Percentiles rank a stretch among this genome's conserved stretches.
Conservation (phyloP, 2,888 invertebrate genomes). For the Fragum sueziense region DNA sequence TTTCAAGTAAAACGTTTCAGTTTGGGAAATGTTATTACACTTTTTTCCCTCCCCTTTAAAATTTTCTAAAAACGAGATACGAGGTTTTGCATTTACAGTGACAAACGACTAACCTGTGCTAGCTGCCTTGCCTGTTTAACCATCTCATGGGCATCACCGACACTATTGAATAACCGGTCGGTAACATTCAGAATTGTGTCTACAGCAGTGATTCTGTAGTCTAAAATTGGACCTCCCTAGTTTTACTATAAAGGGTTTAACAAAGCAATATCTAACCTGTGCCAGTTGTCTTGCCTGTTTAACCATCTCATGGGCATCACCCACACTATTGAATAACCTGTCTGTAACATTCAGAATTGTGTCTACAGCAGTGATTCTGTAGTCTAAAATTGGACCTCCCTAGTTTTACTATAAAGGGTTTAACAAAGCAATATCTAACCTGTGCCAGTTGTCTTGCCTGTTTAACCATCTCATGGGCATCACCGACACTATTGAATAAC, state of each 20-base stretch:
- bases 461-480: constrained; percentile 96
- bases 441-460: constrained; percentile 95
- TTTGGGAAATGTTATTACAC: too few relatives aligned
- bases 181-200: constrained; percentile 95
- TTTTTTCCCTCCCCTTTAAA: too few relatives aligned
- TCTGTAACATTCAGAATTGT: constrained; percentile 95
- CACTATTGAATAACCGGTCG: constrained; percentile 92
- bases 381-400: constrained; percentile 85
- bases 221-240: too few relatives aligned
- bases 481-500: constrained; percentile 91
- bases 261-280: too few relatives aligned
- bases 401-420: too few relatives aligned
- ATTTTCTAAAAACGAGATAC: too few relatives aligned
- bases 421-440: too few relatives aligned
- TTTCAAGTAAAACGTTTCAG: too few relatives aligned
- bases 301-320: constrained; percentile 96
- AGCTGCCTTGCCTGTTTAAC: constrained; percentile 94
- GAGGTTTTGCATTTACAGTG: too few relatives aligned
- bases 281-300: constrained; percentile 94
- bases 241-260: too few relatives aligned
- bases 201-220: constrained; percentile 85
- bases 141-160: constrained; percentile 96
- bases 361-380: constrained; percentile 87
- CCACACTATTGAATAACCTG: constrained; percentile 91
- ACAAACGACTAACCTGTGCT: too few relatives aligned